Evolutionary conservation across 1,140 invertebrate species (phyloP), one percentile per base, ranked within the genome.

Genomic region (Maniola jurtina): DNA sequence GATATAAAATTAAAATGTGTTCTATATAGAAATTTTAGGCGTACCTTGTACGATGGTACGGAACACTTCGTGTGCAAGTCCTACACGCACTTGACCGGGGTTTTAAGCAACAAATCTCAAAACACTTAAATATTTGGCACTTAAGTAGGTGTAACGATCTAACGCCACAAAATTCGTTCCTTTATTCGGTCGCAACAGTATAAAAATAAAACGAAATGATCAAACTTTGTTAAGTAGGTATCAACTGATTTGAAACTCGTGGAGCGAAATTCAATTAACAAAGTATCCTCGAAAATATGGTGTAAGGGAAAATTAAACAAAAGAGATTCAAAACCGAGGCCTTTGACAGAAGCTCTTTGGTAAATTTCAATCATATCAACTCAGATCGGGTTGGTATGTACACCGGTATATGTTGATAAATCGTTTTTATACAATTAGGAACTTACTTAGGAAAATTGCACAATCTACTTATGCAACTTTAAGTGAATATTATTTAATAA

Each of bases 281-380:
- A 34, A 55, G 52, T 55, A 55, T 25, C 52, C 34, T 13, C 9
- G 52, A 55, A 55, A 55, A 55, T 55, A 55, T 55, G 52, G 52
- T 11, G 52, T 34, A 33, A 13, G 52, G 25, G 25, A 55, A 55
- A 55, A 55, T 13, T 55, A 55, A 34, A 55, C 52, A 55, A 55
- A 55, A 55, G 16, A 13, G 52, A 55, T 25, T 34, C 52, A 55
- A 55, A 50, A 55, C 33, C 25, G 33, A 55, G 25, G 52, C 52
- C 52, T 55, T 55, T 55, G 52, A 55, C 52, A 55, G 52, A 55
- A 55, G 52, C 52, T 55, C 52, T 55, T 55, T 55, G 16, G 52
- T 34, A 55, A 55, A 55, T 55, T 55, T 55, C 52, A 55, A 55
- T 55, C n/a, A n/a, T n/a, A n/a, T n/a, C 52, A 55, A 55, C 33